These are phyloP conservation scores for Mugil cephalus DNA, from an alignment of 2,113 vertebrate species.

Conservation along the genomic window DNA sequence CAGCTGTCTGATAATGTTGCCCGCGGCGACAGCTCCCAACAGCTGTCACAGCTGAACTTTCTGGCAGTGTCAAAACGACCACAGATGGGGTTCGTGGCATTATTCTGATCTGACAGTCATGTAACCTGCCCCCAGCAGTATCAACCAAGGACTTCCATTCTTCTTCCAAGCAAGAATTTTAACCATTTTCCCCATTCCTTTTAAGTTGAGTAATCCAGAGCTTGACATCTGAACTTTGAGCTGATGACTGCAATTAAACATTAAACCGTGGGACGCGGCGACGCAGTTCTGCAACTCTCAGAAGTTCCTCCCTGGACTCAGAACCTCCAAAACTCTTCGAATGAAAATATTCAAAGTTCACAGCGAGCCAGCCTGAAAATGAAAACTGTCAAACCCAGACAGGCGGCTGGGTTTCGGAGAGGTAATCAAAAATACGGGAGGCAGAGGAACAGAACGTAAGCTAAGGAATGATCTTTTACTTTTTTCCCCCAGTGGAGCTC, in stretches of 20 bases:
- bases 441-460: constrained; percentile 46
- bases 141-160: not conserved
- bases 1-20: constrained; percentile 17
- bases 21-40: constrained; percentile 41
- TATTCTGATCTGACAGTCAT: constrained; percentile 18
- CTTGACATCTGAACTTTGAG: not conserved
- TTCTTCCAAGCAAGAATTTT: constrained; percentile 17
- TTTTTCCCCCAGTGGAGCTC: constrained; percentile 37
- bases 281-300: constrained; percentile 8
- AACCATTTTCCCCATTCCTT: constrained; percentile 4
- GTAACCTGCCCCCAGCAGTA: constrained; percentile 13
- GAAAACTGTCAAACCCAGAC: constrained; percentile 35
- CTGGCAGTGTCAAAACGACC: constrained; percentile 28
- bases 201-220: not conserved
- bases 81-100: constrained; percentile 36
- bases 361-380: constrained; percentile 45
- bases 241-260: constrained; percentile 13
- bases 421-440: constrained; percentile 56
- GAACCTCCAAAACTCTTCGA: constrained; percentile 28
- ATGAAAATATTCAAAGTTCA: constrained; percentile 39
- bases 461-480: constrained; percentile 51
- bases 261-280: not conserved
- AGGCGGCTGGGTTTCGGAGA: constrained; percentile 15
- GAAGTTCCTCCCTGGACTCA: constrained; percentile 13
- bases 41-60: constrained; percentile 58